Evolutionary conservation across 2,888 invertebrate species (phyloP), one percentile per base, ranked within the genome.

Genomic region (Trichopoda pennipes): DNA sequence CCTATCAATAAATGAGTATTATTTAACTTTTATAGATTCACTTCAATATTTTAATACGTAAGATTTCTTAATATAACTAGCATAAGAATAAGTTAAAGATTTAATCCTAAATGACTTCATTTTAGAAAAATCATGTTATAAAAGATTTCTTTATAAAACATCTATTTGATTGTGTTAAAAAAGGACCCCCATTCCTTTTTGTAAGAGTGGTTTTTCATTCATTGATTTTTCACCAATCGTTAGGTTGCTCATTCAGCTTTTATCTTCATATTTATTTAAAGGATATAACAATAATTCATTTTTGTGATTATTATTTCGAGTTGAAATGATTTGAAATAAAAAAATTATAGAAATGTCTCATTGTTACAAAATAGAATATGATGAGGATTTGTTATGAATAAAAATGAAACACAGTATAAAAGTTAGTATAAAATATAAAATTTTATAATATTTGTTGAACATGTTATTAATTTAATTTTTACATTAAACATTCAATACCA

Each of bases 81-180:
- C 8, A 42, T 23, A 21, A 56, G 16, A 19, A 28, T 21, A 35
- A 55, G 10, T 44, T 21, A 17, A 53, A 53, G 19, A 58, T 58
- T 51, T 81, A 81, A 81, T 81, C 81, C 78, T 81, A 68, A 81
- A 56, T 81, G 78, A 78, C 78, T 81, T 78, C 49, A 74, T 81
- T 74, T 74, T 74, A 53, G 44, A 16, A 78, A 74, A 81, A 74
- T 81, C 81, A 81, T 77, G 77, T 58, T 51, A 81, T 42, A 74
- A 58, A 28, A 44, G 81, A 73, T 69, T 77, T 69, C 44, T 51
- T 49, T 63, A 63, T 4, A 74, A 66, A 78, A 53, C 32, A 14
- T 53, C n/a, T 75, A 58, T 63, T 56, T 81, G 47, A 73, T 77
- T 51, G 56, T 69, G 68, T 53, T 14, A 35, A n/a, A 49, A 49